phyloP scores from a whole-genome alignment of 1,140 invertebrate genomes.

The Drosophila triauraria region DNA sequence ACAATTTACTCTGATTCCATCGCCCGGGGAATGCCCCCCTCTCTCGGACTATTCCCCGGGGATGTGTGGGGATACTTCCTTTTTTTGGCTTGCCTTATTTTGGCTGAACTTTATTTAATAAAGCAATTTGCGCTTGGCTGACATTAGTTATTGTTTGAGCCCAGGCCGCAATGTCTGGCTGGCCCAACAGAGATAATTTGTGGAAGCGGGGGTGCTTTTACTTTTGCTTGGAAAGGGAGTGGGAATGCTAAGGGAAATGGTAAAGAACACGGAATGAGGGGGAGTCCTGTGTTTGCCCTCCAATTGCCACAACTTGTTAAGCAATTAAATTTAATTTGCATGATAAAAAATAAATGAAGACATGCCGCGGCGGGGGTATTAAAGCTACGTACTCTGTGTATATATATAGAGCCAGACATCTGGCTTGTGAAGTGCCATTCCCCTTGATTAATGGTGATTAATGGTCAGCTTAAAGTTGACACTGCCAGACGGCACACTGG shows the following conservation, averaged over 20 bases:
- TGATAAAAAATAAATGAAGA: slow-evolving; percentile 77
- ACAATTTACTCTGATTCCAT: slow-evolving; percentile 75
- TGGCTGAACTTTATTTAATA: slow-evolving; percentile 82
- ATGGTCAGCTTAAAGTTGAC: slow-evolving; percentile 52
- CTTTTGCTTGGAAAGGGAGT: background rate
- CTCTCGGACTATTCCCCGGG: background rate
- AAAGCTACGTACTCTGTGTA: background rate
- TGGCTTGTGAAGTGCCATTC: slow-evolving; percentile 8
- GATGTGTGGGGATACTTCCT: slow-evolving; percentile 48
- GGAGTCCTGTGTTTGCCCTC: slow-evolving; percentile 22
- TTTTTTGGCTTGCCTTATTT: slow-evolving; percentile 70
- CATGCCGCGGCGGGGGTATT: background rate
- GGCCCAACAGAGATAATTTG: slow-evolving; percentile 69
- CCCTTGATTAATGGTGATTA: slow-evolving; percentile 72
- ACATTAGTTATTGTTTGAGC: slow-evolving; percentile 82
- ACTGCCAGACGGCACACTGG: slow-evolving; percentile 21
- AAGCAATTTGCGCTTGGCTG: slow-evolving; percentile 83
- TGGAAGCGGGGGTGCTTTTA: slow-evolving; percentile 25
- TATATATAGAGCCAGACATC: background rate
- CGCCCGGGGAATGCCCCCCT: slow-evolving; percentile 20
- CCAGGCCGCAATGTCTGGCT: slow-evolving; percentile 64
- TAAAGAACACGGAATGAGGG: background rate
- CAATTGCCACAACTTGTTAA: slow-evolving; percentile 70
- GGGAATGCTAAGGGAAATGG: background rate
- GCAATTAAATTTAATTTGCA: slow-evolving; percentile 77